Evolutionary conservation across 2,888 invertebrate species (phyloP).

Genomic region (Agrochola litura): DNA sequence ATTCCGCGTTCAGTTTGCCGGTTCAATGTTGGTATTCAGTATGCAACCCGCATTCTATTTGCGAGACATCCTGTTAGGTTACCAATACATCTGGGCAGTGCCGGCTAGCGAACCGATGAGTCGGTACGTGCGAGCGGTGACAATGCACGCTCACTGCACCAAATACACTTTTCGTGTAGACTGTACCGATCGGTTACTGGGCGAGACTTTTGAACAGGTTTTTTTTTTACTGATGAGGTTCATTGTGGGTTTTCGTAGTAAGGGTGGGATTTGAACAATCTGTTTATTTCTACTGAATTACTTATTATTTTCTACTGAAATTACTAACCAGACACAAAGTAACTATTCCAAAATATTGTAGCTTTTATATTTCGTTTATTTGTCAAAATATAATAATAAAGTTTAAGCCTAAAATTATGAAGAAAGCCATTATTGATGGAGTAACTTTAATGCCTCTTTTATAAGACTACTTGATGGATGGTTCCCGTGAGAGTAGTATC

Average conservation of each 20-base stretch:
- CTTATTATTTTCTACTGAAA: not conserved
- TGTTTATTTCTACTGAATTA: not conserved
- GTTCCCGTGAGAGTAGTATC: constrained; percentile 28
- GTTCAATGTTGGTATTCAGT: constrained; percentile 75
- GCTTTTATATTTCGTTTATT: not conserved
- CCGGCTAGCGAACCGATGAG: constrained; percentile 78
- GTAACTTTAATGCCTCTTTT: constrained; percentile 19
- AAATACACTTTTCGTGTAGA: constrained; percentile 69
- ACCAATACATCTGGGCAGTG: constrained; percentile 88
- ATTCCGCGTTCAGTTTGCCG: constrained; percentile 61
- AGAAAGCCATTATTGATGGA: constrained; percentile 31
- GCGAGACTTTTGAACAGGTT: constrained; percentile 29
- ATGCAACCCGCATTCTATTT: constrained; percentile 86
- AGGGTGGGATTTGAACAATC: not conserved
- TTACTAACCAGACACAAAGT: not conserved
- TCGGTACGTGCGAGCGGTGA: constrained; percentile 79
- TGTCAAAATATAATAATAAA: constrained; percentile 4
- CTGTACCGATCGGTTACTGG: constrained; percentile 52
- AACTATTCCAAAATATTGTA: not conserved
- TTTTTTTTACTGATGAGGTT: constrained; percentile 17
- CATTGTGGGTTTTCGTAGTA: not conserved
- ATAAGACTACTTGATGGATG: constrained; percentile 31
- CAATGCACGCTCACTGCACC: constrained; percentile 71
- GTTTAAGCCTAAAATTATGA: constrained; percentile 12
- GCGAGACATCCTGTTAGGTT: constrained; percentile 89